These are phyloP conservation scores for Alectoris magna DNA, from an alignment of 2,797 vertebrate genomes.

Conservation along the genomic window DNA sequence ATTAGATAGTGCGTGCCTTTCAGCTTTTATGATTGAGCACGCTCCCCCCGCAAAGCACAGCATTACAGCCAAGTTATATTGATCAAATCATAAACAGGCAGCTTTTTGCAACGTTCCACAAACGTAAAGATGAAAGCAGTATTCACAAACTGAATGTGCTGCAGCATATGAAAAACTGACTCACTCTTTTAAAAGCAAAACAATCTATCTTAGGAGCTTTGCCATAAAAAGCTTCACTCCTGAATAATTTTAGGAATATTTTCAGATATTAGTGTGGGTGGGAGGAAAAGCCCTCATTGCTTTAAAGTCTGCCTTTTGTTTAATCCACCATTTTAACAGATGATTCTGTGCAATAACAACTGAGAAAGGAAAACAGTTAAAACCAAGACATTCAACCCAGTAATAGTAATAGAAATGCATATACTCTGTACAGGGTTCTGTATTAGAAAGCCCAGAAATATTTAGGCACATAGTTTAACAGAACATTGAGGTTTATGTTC, in stretches of 20 bases:
- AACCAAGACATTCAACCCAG: not conserved
- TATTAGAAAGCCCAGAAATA: not conserved
- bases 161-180: constrained; percentile 10
- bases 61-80: not conserved
- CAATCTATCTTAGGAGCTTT: constrained; percentile 17
- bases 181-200: constrained; percentile 47
- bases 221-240: constrained; percentile 1
- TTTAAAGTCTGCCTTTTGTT: constrained; percentile 50
- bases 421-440: not conserved
- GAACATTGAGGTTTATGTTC: not conserved
- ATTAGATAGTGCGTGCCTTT: not conserved
- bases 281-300: constrained; percentile 28
- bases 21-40: not conserved
- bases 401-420: not conserved
- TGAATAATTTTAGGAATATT: constrained; percentile 51
- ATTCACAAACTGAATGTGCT: not conserved
- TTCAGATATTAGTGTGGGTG: constrained; percentile 48
- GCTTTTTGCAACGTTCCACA: not conserved
- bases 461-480: not conserved
- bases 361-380: constrained; percentile 11
- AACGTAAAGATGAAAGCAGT: constrained; percentile 16
- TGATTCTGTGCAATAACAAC: not conserved
- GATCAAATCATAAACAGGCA: not conserved
- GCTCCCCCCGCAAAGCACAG: not conserved
- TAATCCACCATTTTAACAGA: constrained; percentile 35